phyloP scores from a whole-genome alignment of 2,797 vertebrate species.

The Manis crassicaudata region DNA sequence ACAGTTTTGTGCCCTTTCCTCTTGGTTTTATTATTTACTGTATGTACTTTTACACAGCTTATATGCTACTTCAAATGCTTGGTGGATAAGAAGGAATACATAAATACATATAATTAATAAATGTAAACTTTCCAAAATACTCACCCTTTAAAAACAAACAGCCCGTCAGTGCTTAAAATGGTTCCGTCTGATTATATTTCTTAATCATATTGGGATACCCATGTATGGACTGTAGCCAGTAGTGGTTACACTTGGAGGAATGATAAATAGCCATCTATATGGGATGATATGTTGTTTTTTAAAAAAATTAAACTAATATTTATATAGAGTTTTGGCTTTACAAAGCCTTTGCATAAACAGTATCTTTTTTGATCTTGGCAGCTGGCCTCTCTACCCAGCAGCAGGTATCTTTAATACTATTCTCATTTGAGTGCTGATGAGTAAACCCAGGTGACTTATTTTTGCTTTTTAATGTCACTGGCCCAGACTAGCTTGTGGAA shows the following conservation, averaged over 20 bases:
- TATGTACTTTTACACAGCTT: neutral
- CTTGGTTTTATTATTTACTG: neutral
- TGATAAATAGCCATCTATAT: neutral
- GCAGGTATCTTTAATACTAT: neutral
- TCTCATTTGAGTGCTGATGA: neutral
- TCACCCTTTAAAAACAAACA: neutral
- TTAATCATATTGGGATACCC: neutral
- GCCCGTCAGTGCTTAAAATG: neutral
- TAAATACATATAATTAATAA: neutral
- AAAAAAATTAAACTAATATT: neutral
- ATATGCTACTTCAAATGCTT: neutral
- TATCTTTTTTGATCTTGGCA: neutral
- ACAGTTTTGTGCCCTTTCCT: neutral
- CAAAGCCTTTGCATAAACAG: neutral
- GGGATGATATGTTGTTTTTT: slow-evolving; percentile 10
- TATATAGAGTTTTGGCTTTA: neutral
- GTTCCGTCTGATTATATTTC: neutral
- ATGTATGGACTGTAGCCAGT: neutral
- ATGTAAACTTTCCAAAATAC: neutral
- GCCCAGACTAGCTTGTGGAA: neutral
- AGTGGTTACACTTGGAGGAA: slow-evolving; percentile 1
- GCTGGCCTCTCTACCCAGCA: neutral
- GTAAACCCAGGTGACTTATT: neutral
- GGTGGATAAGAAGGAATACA: neutral
- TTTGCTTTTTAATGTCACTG: slow-evolving; percentile 11